These are phyloP conservation scores for Mus musculus DNA, from an alignment of 2,113 vertebrate genomes.

Conservation along the genomic window DNA sequence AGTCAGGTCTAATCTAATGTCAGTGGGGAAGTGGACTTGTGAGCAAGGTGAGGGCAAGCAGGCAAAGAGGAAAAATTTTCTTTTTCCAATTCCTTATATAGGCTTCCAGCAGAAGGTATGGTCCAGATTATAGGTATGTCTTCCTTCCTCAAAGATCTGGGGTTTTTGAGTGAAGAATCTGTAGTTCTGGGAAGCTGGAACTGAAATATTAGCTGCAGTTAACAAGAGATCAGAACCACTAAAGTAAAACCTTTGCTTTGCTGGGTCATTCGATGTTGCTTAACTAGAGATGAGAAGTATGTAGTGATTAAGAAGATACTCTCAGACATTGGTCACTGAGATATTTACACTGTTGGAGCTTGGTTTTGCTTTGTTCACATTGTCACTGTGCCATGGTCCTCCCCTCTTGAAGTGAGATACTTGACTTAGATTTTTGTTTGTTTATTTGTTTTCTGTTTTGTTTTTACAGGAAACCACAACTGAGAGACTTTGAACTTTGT, in stretches of 20 bases:
- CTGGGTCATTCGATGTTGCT: neutral
- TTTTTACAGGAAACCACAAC: neutral
- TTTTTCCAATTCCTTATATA: too few relatives aligned
- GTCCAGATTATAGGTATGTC: too few relatives aligned
- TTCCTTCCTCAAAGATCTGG: too few relatives aligned
- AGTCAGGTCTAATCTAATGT: too few relatives aligned
- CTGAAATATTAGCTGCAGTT: neutral
- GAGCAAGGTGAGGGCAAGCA: too few relatives aligned
- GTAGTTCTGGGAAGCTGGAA: neutral
- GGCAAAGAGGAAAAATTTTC: too few relatives aligned
- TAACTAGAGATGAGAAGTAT: neutral
- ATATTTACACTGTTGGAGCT: neutral
- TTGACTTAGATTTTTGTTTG: neutral
- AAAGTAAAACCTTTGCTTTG: neutral
- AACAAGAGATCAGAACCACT: neutral
- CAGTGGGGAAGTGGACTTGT: too few relatives aligned
- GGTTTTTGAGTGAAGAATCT: neutral
- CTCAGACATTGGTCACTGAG: neutral
- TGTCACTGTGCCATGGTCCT: neutral
- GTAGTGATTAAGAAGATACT: neutral
- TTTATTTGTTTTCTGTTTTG: too few relatives aligned
- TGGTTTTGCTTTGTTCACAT: neutral
- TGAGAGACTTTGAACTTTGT: neutral
- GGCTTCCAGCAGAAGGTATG: too few relatives aligned
- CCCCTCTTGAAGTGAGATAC: neutral